Evolutionary conservation across 2,797 vertebrate genomes (phyloP), one percentile per base, ranked within the genome.

Genomic region (Galaxias olidus): DNA sequence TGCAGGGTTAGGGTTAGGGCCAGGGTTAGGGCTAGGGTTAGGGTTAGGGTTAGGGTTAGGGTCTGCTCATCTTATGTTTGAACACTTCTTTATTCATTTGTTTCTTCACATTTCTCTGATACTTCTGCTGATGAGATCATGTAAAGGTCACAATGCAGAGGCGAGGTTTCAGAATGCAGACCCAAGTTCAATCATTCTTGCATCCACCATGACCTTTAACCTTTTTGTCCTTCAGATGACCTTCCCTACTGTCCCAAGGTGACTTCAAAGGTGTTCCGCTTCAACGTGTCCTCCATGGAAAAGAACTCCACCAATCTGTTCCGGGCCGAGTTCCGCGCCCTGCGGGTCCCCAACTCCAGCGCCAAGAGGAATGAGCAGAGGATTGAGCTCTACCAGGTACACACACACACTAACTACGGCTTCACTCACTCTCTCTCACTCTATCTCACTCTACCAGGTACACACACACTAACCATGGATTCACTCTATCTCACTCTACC

Each of bases 351-450:
- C 66, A 98, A 98, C 81, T 80, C 76, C 0, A 86, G 71, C n/a
- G 94, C 97, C 86, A 97, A 95, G 86, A 95, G 91, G 78, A 94
- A 90, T 0, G 97, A 98, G 78, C 97, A 98, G 88, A 93, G 96
- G 77, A 96, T 98, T 62, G 97, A 98, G 84, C 94, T 98, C 79
- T 98, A 98, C 87, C 97, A 98, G 95, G 97, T 97, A 86, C 82
- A 88, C 76, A 71, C 78, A 71, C 69, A 65, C 74, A 77, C 51
- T 30, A 2, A 30, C 30, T 30, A 30, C 30, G n/a, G n/a, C n/a
- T n/a, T 30, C 30, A 30, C 30, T 30, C 56, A 51, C 71, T 82
- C 61, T 45, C 76, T 78, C 80, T 72, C 73, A 76, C 69, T 74
- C 73, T 74, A 49, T 46, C 45, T 19, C 46, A 19, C 45, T 46